Evolutionary conservation across 1,140 invertebrate genomes (phyloP), one percentile per base, ranked within the genome.

Genomic region (Pollicipes pollicipes): DNA sequence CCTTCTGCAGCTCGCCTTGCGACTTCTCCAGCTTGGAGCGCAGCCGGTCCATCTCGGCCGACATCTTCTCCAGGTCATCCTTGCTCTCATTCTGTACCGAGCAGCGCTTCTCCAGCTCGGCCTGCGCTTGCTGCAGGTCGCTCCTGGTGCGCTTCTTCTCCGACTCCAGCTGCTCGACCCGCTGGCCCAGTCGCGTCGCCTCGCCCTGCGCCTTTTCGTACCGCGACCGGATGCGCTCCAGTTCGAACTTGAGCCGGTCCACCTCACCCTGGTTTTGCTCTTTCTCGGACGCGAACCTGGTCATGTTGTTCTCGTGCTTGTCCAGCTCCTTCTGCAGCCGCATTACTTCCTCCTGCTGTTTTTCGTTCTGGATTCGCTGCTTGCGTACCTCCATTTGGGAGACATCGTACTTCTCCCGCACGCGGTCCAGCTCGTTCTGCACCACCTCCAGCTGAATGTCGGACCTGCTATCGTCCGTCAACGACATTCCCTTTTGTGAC

Each of bases 141-240:
- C 75, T 75, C 71, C 77, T 73, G 26, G 78, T 81, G 76, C 87
- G 86, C 69, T 86, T 85, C 73, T 86, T 85, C 70, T 81, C 83
- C 26, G 76, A 74, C n/a, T 77, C 74, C 10, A 76, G 64, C 71
- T 74, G 76, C 58, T 80, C 79, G 21, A 79, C 71, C 68, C 78
- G 74, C 29, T 75, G 69, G 63, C 73, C 67, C 58, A 71, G 69
- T 70, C 76, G 74, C 70, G 70, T 75, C 71, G 64, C 75, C 68
- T 74, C 73, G 87, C 84, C 87, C 63, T 92, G 85, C 31, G 88
- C 83, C 78, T 94, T 94, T 69, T 95, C 93, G 45, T 92, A 80
- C 81, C 93, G 93, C 66, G 95, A 92, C 79, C 92, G 92, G 27
- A 93, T 79, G 71, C 93, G 88, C 76, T 92, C 88, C 31, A 91